A percentile compares a stretch with the other conserved stretches of the same genome.
phyloP scores from a whole-genome alignment of 2,797 vertebrate species.

The Myotis daubentonii region DNA sequence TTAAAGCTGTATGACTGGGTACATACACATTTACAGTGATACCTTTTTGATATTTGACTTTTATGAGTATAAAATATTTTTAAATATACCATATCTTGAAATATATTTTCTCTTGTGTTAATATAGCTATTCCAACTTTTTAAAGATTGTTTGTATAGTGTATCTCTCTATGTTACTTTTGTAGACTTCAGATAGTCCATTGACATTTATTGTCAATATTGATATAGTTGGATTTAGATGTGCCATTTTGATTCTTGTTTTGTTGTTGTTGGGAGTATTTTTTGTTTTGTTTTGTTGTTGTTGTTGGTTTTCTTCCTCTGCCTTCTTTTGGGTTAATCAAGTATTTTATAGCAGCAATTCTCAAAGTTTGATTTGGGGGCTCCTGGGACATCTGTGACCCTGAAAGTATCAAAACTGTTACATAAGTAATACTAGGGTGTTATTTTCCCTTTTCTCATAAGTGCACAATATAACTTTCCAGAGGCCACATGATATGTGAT shows the following conservation, averaged over 20 bases:
- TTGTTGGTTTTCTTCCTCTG: background rate
- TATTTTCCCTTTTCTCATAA: background rate
- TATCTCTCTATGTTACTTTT: conserved; percentile 10
- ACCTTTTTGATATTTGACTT: background rate
- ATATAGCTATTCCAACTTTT: background rate
- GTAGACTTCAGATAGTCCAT: background rate
- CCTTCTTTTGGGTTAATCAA: background rate
- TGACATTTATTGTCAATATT: conserved; percentile 4
- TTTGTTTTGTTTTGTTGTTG: background rate
- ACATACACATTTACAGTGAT: background rate
- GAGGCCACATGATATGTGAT: background rate
- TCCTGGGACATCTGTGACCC: background rate
- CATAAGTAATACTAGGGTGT: background rate
- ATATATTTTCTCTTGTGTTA: conserved; percentile 4
- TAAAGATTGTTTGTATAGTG: background rate
- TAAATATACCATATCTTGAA: background rate
- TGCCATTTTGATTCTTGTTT: background rate
- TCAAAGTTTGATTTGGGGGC: background rate
- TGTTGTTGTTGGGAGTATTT: background rate
- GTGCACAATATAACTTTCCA: background rate
- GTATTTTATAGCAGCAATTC: background rate
- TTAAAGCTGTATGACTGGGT: conserved; percentile 33
- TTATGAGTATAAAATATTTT: background rate
- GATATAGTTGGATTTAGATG: background rate
- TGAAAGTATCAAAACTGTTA: background rate